phyloP scores from a whole-genome alignment of 2,797 vertebrate genomes.

The Mus minutoides region DNA sequence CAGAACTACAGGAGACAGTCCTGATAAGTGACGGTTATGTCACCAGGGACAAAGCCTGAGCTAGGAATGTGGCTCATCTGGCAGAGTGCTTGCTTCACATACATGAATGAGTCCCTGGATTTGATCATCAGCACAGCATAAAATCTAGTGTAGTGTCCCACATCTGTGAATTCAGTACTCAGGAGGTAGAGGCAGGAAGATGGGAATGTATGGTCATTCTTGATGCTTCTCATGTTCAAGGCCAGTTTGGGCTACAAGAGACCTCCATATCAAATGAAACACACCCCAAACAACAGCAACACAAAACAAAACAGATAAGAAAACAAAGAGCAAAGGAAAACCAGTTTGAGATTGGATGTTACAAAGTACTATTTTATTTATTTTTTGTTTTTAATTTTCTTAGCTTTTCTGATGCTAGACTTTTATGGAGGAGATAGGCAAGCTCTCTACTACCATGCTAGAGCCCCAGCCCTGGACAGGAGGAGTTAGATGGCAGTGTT shows the following conservation, averaged over 20 bases:
- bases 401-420: neutral
- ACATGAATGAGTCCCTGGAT: neutral
- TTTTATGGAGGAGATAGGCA: neutral
- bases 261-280: neutral
- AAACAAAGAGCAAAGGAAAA: neutral
- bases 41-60: neutral
- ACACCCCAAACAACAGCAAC: neutral
- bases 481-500: neutral
- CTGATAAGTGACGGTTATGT: neutral
- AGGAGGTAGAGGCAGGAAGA: neutral
- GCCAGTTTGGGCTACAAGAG: neutral
- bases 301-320: neutral
- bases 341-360: constrained; percentile 7
- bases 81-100: neutral
- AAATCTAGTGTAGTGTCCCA: neutral
- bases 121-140: neutral
- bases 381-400: neutral
- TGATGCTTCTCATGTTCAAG: neutral
- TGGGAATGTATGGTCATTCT: neutral
- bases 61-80: neutral
- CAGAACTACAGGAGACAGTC: neutral
- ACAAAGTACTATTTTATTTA: neutral
- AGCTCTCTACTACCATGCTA: neutral
- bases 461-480: neutral
- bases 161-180: neutral